A percentile compares a stretch with the other conserved stretches of the same genome.
Evolutionary conservation across 2,888 invertebrate genomes (phyloP).

Genomic region (Aleiodes testaceus): DNA sequence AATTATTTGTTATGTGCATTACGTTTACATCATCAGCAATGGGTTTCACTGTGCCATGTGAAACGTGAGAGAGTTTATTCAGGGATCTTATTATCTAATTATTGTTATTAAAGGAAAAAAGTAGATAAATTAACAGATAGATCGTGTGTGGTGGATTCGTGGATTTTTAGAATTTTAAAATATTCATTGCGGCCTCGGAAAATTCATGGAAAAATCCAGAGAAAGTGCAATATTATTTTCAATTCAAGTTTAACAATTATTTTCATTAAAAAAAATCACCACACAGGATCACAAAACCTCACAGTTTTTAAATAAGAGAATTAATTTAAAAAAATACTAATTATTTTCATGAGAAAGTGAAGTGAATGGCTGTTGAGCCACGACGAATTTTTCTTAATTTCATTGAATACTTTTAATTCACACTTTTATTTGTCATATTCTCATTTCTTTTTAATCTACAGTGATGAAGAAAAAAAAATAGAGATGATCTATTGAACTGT

Average conservation of each 20-base stretch:
- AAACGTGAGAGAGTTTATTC: slow-evolving; percentile 62
- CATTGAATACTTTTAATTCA: slow-evolving; percentile 21
- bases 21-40: slow-evolving; percentile 53
- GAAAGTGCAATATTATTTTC: slow-evolving; percentile 17
- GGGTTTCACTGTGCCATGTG: slow-evolving; percentile 55
- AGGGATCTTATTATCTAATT: slow-evolving; percentile 71
- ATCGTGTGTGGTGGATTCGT: slow-evolving; percentile 44
- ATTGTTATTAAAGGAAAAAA: slow-evolving; percentile 52
- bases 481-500: slow-evolving; percentile 60
- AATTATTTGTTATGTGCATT: slow-evolving; percentile 55
- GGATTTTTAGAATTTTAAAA: slow-evolving; percentile 15
- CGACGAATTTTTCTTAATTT: slow-evolving; percentile 56
- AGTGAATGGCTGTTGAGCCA: slow-evolving; percentile 58
- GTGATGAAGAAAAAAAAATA: slow-evolving; percentile 45
- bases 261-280: neutral
- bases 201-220: neutral
- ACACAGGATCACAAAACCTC: slow-evolving; percentile 11
- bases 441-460: slow-evolving; percentile 28
- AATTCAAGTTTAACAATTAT: too few relatives aligned
- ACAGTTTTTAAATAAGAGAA: neutral
- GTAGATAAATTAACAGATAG: slow-evolving; percentile 46
- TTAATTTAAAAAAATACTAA: neutral
- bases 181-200: slow-evolving; percentile 1
- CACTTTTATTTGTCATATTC: neutral
- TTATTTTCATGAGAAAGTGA: neutral